Evolutionary conservation across 2,113 vertebrate species (phyloP).

Genomic region (Acrocephalus arundinaceus): DNA sequence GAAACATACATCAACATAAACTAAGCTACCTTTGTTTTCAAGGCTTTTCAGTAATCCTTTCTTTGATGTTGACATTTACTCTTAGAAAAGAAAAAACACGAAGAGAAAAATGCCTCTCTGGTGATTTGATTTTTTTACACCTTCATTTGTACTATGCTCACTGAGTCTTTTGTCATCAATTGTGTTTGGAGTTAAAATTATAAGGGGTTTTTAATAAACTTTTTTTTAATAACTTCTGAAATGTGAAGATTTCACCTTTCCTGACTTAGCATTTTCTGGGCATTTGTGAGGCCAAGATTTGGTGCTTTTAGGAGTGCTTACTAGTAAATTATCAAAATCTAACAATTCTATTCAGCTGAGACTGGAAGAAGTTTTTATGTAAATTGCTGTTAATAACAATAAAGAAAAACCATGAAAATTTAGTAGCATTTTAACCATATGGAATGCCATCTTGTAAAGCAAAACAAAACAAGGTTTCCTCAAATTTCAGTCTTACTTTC

Average conservation of each 20-base stretch:
- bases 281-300: neutral
- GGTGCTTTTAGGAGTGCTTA: neutral
- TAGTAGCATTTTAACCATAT: neutral
- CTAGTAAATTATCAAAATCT: neutral
- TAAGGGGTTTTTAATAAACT: neutral
- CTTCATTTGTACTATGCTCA: neutral
- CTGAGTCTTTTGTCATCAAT: neutral
- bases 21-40: neutral
- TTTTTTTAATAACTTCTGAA: neutral
- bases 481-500: neutral
- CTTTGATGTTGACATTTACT: neutral
- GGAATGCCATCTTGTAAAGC: neutral
- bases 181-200: neutral
- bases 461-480: neutral
- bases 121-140: neutral
- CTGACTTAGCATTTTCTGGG: neutral
- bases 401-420: neutral
- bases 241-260: neutral
- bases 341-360: neutral
- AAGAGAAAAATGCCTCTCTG: neutral
- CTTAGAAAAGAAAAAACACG: neutral
- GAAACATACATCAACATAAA: neutral
- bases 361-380: neutral
- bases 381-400: neutral
- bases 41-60: neutral